These are phyloP conservation scores for Tenrec ecaudatus DNA, from an alignment of 2,113 vertebrate species.

Conservation along the genomic window DNA sequence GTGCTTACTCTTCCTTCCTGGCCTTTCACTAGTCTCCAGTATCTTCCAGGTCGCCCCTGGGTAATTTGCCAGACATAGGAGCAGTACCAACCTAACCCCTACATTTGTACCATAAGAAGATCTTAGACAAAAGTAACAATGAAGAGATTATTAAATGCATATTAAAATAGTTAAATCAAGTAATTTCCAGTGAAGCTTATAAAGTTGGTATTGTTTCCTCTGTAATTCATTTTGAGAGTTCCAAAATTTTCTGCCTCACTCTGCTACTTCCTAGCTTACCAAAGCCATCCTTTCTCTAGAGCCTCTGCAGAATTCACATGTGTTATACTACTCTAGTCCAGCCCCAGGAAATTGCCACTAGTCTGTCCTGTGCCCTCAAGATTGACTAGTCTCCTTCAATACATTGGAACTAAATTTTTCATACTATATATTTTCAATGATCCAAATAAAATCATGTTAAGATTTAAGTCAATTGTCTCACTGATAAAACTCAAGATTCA, in stretches of 20 bases:
- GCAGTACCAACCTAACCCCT: neutral
- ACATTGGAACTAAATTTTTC: slow-evolving; percentile 19
- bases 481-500: neutral
- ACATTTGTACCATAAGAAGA: neutral
- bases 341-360: neutral
- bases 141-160: neutral
- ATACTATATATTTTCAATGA: slow-evolving; percentile 21
- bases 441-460: slow-evolving; percentile 29
- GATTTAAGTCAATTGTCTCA: neutral
- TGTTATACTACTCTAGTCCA: neutral
- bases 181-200: neutral
- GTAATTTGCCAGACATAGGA: neutral
- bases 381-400: neutral
- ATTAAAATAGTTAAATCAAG: neutral
- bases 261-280: neutral
- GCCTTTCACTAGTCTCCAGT: neutral
- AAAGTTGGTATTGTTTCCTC: neutral
- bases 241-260: neutral
- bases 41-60: neutral
- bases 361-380: neutral
- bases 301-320: neutral
- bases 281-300: neutral
- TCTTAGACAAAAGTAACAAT: neutral
- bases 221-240: neutral
- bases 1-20: neutral